Base-by-base conservation (phyloP, 2,113 vertebrate species). In the Pimephales promelas region DNA sequence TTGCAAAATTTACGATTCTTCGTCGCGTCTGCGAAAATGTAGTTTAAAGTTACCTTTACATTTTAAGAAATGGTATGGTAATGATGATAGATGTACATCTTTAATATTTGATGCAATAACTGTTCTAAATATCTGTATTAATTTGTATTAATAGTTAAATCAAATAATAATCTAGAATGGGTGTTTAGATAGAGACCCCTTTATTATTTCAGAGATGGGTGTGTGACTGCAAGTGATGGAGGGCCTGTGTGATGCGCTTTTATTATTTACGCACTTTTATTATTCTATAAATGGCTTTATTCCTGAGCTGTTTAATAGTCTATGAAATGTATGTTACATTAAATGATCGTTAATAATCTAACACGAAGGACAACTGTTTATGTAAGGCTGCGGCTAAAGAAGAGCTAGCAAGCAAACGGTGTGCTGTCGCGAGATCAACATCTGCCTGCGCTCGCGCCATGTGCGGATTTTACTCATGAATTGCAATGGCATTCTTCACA, bases 351-450 rank as follows among this genome's bases (percentile, higher is more conserved):
- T 77, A 40, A 36, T 56, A 14, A 77, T 13, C 36, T 16, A 22
- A 52, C 9, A 75, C 2, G 11, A 6, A 4, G 4, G 20, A 8
- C 31, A 43, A 2, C 2, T 8, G 18, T 56, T 76, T 28, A n/a
- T 76, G 5, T 4, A 76, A 7, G 4, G 28, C 56, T 79, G 36
- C 10, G 4, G 61, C 62, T 81, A 70, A 64, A 36, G 4, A 36
- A 68, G 14, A 64, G 79, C 45, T 54, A 81, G 36, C 3, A 61
- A 22, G 59, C 62, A 54, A 54, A 52, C 43, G 45, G 45, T 68
- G 45, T 54, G 79, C 28, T 68, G 79, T 54, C 45, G 62, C 62
- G 79, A 81, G 47, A 54, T 36, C 79, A 54, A 81, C 62, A 81
- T 81, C 79, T 81, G 79, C 28, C 45, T 81, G 20, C 52, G 74